These are phyloP conservation scores for Palaemon carinicauda DNA, from an alignment of 1,140 invertebrate genomes.

Conservation along the genomic window DNA sequence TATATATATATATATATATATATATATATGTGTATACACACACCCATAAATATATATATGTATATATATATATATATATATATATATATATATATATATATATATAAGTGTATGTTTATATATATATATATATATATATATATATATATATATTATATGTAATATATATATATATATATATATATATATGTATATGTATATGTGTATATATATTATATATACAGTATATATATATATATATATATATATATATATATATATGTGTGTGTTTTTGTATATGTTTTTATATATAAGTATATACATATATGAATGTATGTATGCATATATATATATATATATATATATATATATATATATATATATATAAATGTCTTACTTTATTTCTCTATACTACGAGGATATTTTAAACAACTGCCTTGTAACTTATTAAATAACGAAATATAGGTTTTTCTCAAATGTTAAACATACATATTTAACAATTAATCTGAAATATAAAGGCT, in stretches of 20 bases:
- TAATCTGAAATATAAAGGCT: no score
- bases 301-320: not conserved
- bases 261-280: not conserved
- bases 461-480: no score
- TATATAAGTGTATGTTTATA: not conserved
- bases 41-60: not conserved
- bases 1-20: not conserved
- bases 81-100: not conserved
- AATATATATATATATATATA: not conserved
- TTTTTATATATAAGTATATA: not conserved
- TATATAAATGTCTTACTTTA: no score
- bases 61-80: not conserved
- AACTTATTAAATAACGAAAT: no score
- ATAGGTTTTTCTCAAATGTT: no score
- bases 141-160: not conserved
- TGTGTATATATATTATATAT: not conserved
- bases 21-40: not conserved
- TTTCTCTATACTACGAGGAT: no score
- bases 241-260: not conserved
- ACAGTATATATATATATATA: not conserved
- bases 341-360: not conserved
- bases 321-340: slow-evolving; percentile 3
- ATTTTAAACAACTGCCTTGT: no score
- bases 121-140: not conserved
- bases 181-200: no score